Conservation (phyloP, 2,797 vertebrate genomes). For the Prionace glauca region DNA sequence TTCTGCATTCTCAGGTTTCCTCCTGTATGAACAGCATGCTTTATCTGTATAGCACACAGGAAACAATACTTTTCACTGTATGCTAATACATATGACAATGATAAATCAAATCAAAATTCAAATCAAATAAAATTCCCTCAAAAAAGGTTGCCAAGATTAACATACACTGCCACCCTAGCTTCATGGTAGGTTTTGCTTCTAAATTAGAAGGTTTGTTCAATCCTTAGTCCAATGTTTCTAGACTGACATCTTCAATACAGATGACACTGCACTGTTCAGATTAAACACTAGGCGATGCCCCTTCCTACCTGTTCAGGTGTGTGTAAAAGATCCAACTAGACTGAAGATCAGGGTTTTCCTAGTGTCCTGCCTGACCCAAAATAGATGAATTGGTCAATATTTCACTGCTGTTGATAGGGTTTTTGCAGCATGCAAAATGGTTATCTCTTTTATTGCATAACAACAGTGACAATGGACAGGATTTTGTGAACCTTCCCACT, state of each 20-base stretch:
- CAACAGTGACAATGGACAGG: neutral
- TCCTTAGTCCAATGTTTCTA: neutral
- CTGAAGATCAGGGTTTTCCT: neutral
- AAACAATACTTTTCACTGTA: too few relatives aligned
- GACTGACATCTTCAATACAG: neutral
- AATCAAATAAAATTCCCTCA: too few relatives aligned
- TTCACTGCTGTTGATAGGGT: neutral
- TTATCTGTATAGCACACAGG: too few relatives aligned
- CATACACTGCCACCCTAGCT: too few relatives aligned
- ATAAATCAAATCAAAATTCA: too few relatives aligned
- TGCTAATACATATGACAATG: too few relatives aligned
- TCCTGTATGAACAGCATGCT: too few relatives aligned
- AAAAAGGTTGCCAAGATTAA: too few relatives aligned
- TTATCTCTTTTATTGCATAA: neutral
- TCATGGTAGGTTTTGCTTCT: too few relatives aligned
- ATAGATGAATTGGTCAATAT: neutral
- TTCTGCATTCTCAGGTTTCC: too few relatives aligned
- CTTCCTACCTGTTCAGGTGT: neutral
- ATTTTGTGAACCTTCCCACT: too few relatives aligned
- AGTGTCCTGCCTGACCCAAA: neutral
- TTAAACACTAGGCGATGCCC: neutral
- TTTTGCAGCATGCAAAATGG: neutral
- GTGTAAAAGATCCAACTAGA: neutral
- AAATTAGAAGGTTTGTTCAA: neutral
- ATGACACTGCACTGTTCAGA: neutral